A percentile compares a stretch with the other conserved stretches of the same genome.
Evolutionary conservation across 1,140 invertebrate genomes (phyloP).

Genomic region (Amyelois transitella): DNA sequence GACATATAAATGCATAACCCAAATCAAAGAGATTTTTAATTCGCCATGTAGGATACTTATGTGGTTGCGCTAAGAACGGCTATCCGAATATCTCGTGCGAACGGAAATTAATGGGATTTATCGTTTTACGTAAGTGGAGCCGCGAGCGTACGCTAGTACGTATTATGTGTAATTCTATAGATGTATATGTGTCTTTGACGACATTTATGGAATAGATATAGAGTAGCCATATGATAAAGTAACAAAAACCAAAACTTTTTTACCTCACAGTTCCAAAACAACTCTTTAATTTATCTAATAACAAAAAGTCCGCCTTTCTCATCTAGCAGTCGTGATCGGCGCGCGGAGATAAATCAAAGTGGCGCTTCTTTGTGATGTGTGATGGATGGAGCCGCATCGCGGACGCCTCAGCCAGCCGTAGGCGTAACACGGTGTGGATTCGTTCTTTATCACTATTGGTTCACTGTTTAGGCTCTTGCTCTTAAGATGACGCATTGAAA

Average conservation of each 20-base stretch:
- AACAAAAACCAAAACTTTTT: neutral
- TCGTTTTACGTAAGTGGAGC: no score
- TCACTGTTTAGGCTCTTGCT: neutral
- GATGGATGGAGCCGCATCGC: constrained; percentile 42
- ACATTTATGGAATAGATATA: no score
- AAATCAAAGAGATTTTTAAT: no score
- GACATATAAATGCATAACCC: no score
- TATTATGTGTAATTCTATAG: no score
- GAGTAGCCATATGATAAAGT: no score
- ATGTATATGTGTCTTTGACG: no score
- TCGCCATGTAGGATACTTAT: no score
- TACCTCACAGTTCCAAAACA: neutral
- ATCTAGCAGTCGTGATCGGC: constrained; percentile 28
- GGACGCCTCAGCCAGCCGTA: constrained; percentile 13
- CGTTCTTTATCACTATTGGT: neutral
- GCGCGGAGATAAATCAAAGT: constrained; percentile 54
- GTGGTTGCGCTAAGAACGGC: no score
- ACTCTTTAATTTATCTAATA: constrained; percentile 2
- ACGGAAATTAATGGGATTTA: no score
- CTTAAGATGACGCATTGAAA: neutral
- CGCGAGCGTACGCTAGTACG: no score
- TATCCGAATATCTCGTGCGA: no score
- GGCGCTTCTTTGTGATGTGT: constrained; percentile 56
- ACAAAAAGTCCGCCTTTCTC: constrained; percentile 7
- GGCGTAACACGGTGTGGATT: constrained; percentile 27